These are phyloP conservation scores for Corythornis vintsioides DNA, from an alignment of 2,113 vertebrate genomes.

Conservation along the genomic window DNA sequence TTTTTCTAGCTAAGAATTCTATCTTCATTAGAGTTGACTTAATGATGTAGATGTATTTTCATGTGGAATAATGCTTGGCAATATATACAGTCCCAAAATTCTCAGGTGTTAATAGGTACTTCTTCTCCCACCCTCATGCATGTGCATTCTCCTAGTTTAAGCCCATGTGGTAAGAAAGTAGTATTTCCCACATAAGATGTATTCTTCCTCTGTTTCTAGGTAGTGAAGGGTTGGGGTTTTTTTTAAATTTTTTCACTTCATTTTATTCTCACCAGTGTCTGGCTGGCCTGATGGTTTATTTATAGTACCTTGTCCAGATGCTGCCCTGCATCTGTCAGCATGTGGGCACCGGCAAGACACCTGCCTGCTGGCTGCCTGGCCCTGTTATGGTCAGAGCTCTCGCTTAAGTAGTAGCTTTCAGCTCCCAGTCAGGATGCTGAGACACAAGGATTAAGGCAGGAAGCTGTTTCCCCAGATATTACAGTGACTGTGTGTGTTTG, in stretches of 20 bases:
- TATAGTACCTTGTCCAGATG: neutral
- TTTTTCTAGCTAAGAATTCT: neutral
- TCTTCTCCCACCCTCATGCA: neutral
- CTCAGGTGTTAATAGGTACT: neutral
- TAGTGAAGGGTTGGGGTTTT: neutral
- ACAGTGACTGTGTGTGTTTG: neutral
- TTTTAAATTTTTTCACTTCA: neutral
- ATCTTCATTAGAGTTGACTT: neutral
- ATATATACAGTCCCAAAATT: neutral
- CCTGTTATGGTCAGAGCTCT: neutral
- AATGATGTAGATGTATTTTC: neutral
- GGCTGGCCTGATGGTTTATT: neutral
- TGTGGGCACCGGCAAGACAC: neutral
- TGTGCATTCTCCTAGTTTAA: neutral
- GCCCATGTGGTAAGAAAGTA: neutral
- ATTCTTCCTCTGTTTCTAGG: neutral
- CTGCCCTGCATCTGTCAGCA: neutral
- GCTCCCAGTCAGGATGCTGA: neutral
- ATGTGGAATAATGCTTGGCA: neutral
- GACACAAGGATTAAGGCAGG: neutral
- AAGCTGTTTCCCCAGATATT: neutral
- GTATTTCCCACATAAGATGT: rapidly evolving
- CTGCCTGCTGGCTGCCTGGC: neutral
- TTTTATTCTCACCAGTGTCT: neutral
- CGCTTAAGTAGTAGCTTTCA: neutral